A percentile compares a stretch with the other conserved stretches of the same genome.
Evolutionary conservation across 2,797 vertebrate species (phyloP).

Genomic region (Benthosema pterotum): DNA sequence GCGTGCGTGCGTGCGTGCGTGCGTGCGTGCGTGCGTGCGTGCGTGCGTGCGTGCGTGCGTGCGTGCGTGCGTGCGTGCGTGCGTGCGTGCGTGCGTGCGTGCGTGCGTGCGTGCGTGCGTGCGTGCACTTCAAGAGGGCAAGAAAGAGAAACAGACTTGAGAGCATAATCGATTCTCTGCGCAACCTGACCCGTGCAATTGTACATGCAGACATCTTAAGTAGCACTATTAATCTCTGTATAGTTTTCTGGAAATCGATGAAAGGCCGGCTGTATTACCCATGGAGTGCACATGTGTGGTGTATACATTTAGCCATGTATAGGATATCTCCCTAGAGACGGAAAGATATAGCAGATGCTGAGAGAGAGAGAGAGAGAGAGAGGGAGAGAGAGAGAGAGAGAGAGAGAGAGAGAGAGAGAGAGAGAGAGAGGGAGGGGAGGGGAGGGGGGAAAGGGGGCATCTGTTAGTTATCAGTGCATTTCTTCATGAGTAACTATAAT

Average conservation of each 20-base stretch:
- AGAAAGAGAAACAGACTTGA: too few species aligned
- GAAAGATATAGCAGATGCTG: neutral
- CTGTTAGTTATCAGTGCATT: conserved; percentile 27
- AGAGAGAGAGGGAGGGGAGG: neutral
- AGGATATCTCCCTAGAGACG: neutral
- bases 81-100: too few species aligned
- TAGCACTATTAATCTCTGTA: conserved; percentile 3
- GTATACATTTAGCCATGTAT: neutral
- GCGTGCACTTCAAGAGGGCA: too few species aligned
- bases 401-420: neutral
- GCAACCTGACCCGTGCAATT: too few species aligned
- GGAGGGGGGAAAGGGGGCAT: conserved; percentile 5
- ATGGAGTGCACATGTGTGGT: neutral
- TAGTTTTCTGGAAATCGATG: conserved; percentile 23
- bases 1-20: too few species aligned
- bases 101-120: too few species aligned
- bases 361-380: neutral
- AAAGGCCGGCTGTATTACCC: conserved; percentile 12
- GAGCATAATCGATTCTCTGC: too few species aligned
- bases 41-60: too few species aligned
- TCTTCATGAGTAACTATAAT: conserved; percentile 19
- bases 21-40: too few species aligned
- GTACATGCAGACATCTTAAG: neutral
- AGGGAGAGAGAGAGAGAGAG: neutral
- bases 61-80: too few species aligned